These are phyloP conservation scores for Hypotaenidia okinawae DNA, from an alignment of 2,797 vertebrate genomes.

Conservation along the genomic window DNA sequence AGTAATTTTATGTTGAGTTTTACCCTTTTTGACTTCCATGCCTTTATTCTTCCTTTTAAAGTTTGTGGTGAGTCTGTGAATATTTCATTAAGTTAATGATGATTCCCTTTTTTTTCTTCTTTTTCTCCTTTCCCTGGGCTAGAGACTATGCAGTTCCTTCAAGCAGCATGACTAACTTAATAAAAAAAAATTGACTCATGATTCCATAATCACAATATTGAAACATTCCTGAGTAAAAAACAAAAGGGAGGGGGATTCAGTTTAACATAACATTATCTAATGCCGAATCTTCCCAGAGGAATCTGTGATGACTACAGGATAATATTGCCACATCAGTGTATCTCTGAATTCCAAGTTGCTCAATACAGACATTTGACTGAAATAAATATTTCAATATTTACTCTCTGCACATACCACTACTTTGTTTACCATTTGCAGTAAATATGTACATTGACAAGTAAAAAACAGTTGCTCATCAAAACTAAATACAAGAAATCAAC, in stretches of 20 bases:
- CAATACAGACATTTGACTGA: background rate
- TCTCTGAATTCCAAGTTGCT: constrained; percentile 30
- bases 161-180: background rate
- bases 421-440: background rate
- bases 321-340: constrained; percentile 32
- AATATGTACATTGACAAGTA: background rate
- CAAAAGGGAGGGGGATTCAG: constrained; percentile 37
- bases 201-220: background rate
- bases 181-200: background rate
- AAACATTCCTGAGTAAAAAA: constrained; percentile 48
- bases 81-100: background rate
- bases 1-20: background rate
- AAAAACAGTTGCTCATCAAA: background rate
- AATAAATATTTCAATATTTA: background rate
- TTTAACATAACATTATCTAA: constrained; percentile 35
- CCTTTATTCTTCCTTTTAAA: constrained; percentile 4
- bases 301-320: background rate
- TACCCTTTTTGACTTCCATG: background rate
- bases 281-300: constrained; percentile 22
- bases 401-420: background rate
- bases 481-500: background rate
- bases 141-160: background rate
- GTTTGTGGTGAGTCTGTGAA: background rate
- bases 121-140: background rate
- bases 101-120: background rate